phyloP scores from a whole-genome alignment of 2,113 vertebrate species.

The Recurvirostra avosetta region DNA sequence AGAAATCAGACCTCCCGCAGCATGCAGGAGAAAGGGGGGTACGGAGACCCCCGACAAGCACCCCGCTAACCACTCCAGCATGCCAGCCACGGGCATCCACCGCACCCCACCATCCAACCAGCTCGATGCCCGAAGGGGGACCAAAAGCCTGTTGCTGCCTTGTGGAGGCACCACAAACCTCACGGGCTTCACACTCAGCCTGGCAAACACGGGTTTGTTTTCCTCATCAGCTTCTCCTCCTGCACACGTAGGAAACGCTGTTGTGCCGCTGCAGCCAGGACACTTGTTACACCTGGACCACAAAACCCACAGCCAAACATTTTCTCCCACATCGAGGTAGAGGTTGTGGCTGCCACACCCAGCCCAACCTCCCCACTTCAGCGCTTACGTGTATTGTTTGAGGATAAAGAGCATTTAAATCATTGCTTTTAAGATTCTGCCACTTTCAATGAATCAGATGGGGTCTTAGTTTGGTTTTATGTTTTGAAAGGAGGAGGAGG shows the following conservation, averaged over 20 bases:
- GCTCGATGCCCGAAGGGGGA: not conserved
- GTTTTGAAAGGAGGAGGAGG: not conserved
- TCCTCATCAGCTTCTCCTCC: not conserved
- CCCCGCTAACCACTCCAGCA: fast-evolving
- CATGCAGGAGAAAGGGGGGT: not conserved
- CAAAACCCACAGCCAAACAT: not conserved
- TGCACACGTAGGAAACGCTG: fast-evolving
- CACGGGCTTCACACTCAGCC: not conserved
- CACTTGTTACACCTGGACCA: not conserved
- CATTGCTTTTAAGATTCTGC: not conserved
- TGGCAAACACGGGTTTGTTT: not conserved
- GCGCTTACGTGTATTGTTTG: not conserved
- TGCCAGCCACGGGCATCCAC: fast-evolving
- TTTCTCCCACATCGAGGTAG: fast-evolving
- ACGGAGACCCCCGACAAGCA: not conserved
- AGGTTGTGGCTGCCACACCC: not conserved
- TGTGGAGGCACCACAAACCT: not conserved
- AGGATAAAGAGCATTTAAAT: not conserved
- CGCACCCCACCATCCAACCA: not conserved
- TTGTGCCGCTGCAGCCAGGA: not conserved
- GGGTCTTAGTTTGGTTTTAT: not conserved
- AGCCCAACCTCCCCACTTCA: not conserved
- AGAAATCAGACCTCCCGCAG: not conserved
- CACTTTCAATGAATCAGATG: not conserved
- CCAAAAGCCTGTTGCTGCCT: not conserved